phyloP scores from a whole-genome alignment of 1,140 invertebrate species.

The Leptinotarsa lineolata region DNA sequence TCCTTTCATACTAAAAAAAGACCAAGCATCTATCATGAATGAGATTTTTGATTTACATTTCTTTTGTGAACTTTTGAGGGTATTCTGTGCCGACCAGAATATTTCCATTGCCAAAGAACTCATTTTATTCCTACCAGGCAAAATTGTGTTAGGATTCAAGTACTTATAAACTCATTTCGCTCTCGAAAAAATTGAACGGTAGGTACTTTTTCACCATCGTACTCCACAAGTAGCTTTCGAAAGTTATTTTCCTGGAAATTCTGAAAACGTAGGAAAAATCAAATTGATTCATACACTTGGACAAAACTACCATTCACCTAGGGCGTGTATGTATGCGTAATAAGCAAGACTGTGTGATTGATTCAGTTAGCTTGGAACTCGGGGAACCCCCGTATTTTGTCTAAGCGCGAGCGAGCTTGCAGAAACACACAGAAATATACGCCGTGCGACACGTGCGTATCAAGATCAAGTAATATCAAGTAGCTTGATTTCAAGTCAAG shows the following conservation, averaged over 20 bases:
- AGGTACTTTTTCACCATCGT: slow-evolving; percentile 23
- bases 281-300: too few species aligned
- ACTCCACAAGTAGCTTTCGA: slow-evolving; percentile 7
- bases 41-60: slow-evolving; percentile 25
- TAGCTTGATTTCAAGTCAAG: too few species aligned
- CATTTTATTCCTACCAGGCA: slow-evolving; percentile 25
- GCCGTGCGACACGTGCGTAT: too few species aligned
- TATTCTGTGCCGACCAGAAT: slow-evolving; percentile 8
- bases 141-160: slow-evolving; percentile 21
- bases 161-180: slow-evolving; percentile 22
- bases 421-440: too few species aligned
- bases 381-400: too few species aligned
- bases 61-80: slow-evolving; percentile 14
- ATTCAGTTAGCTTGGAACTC: too few species aligned
- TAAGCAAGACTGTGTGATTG: too few species aligned
- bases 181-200: slow-evolving; percentile 27
- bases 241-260: slow-evolving; percentile 14
- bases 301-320: too few species aligned
- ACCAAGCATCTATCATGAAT: slow-evolving; percentile 21
- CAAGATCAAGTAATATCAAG: too few species aligned
- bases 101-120: slow-evolving; percentile 21
- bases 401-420: too few species aligned
- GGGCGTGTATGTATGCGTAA: too few species aligned
- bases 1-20: slow-evolving; percentile 28
- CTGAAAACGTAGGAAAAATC: background rate